These are phyloP conservation scores for Epirrita christyi DNA, from an alignment of 2,888 invertebrate species.

Conservation along the genomic window DNA sequence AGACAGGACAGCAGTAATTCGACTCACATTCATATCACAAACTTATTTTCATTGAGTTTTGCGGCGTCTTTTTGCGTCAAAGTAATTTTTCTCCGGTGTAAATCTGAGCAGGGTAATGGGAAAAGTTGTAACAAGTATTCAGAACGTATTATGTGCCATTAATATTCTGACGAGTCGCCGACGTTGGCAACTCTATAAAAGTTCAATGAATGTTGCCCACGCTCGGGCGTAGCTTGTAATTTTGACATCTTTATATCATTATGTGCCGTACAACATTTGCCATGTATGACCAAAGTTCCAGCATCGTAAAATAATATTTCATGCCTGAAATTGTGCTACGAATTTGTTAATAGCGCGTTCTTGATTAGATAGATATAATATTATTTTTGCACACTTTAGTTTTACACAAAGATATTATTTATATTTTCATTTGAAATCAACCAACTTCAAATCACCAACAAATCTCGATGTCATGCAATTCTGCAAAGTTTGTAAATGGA, in stretches of 20 bases:
- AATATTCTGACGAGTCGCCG: slow-evolving; percentile 77
- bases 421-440: not conserved
- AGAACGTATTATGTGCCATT: slow-evolving; percentile 79
- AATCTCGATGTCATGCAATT: not conserved
- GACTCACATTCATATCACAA: slow-evolving; percentile 50
- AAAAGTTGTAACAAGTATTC: slow-evolving; percentile 84
- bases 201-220: slow-evolving; percentile 66
- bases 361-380: not conserved
- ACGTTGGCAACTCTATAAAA: slow-evolving; percentile 69
- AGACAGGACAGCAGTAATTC: slow-evolving; percentile 36
- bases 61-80: slow-evolving; percentile 60
- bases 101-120: slow-evolving; percentile 78
- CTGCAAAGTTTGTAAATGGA: not conserved
- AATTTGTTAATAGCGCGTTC: slow-evolving; percentile 19
- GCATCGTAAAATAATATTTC: slow-evolving; percentile 35
- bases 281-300: slow-evolving; percentile 34
- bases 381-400: not conserved
- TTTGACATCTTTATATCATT: slow-evolving; percentile 47
- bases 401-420: too few relatives aligned
- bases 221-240: slow-evolving; percentile 50
- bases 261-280: slow-evolving; percentile 28
- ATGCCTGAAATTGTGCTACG: slow-evolving; percentile 28
- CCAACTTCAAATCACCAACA: not conserved
- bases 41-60: slow-evolving; percentile 65
- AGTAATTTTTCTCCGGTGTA: slow-evolving; percentile 70